phyloP scores from a whole-genome alignment of 2,113 vertebrate species.

The Ornithorhynchus anatinus region DNA sequence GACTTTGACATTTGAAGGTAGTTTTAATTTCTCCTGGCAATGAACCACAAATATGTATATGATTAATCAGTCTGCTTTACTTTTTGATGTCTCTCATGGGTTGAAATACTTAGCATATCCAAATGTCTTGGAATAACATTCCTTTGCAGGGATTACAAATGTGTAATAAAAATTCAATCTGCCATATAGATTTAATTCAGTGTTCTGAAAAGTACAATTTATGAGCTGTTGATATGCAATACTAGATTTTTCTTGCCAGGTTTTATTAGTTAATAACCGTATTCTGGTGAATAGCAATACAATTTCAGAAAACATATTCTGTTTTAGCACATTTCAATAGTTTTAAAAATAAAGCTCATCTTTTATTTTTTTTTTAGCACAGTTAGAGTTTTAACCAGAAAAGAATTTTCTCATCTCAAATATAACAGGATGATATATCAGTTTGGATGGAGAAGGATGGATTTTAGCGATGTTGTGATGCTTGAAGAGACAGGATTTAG shows the following conservation, averaged over 20 bases:
- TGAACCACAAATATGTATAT: slow-evolving; percentile 10
- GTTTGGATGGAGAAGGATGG: too few relatives aligned
- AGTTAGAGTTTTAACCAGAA: too few relatives aligned
- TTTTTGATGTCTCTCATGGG: slow-evolving; percentile 29
- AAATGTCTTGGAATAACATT: slow-evolving; percentile 23
- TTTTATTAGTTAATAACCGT: slow-evolving; percentile 29
- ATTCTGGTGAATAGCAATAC: slow-evolving; percentile 15
- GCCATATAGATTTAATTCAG: slow-evolving; percentile 44
- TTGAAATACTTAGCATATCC: slow-evolving; percentile 26
- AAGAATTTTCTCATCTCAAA: too few relatives aligned
- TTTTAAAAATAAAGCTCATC: too few relatives aligned
- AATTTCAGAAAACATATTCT: too few relatives aligned
- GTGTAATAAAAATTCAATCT: slow-evolving; percentile 41
- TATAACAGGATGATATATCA: too few relatives aligned
- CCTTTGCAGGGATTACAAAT: slow-evolving; percentile 29
- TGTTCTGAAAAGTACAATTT: slow-evolving; percentile 45
- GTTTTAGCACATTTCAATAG: too few relatives aligned
- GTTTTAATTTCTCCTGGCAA: slow-evolving; percentile 8
- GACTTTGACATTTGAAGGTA: slow-evolving; percentile 2
- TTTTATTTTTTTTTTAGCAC: too few relatives aligned
- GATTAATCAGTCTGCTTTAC: slow-evolving; percentile 15
- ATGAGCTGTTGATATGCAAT: slow-evolving; percentile 39
- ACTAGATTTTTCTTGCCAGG: slow-evolving; percentile 45
- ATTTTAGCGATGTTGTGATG: too few relatives aligned
- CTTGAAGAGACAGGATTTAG: too few relatives aligned